Base-by-base conservation (phyloP, 2,113 vertebrate genomes). In the Syngnathus scovelli region DNA sequence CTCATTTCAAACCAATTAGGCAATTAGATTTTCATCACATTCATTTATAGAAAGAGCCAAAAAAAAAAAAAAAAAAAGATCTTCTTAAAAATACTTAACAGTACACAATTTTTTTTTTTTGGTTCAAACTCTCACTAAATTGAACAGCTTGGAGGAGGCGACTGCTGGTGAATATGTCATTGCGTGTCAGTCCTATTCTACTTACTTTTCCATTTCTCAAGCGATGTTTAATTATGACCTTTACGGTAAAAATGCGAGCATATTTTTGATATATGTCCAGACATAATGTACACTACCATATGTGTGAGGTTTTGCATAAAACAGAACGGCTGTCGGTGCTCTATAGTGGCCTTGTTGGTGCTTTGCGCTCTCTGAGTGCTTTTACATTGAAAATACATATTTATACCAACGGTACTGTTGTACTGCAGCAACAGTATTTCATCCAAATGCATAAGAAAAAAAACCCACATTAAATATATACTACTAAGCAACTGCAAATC, bases 391-490 rank as follows among this genome's bases (percentile, higher is more conserved):
- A 58, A 58, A 58, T 58, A 36, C 69, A 59, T 61, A 75, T 65
- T 75, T 77, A 48, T 60, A 60, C 70, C 77, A 61, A 71, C 68
- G 74, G 75, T 51, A 46, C 33, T 63, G 63, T 68, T 61, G 66
- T 15, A 69, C 80, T 59, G 71, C 23, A 67, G 66, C 4, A 71
- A 78, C 77, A 65, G 67, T 73, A 70, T 72, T 79, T 79, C 55
- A 77, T 68, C 67, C 68, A 79, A 81, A 88, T 86, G 84, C 84
- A 85, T 78, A 65, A 77, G 72, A 39, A 76, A 59, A 59, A 69
- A 64, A 39, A 7, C 67, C 72, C 46, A 59, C 51, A 63, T 70
- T 70, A 78, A 59, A 68, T 79, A 66, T 83, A 78, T 83, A 78
- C 61, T 68, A 74, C 64, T 70, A 81, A 81, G 78, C 74, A 74